Evolutionary conservation across 2,888 invertebrate species (phyloP), one percentile per base, ranked within the genome.

Genomic region (Girardia tigrina): DNA sequence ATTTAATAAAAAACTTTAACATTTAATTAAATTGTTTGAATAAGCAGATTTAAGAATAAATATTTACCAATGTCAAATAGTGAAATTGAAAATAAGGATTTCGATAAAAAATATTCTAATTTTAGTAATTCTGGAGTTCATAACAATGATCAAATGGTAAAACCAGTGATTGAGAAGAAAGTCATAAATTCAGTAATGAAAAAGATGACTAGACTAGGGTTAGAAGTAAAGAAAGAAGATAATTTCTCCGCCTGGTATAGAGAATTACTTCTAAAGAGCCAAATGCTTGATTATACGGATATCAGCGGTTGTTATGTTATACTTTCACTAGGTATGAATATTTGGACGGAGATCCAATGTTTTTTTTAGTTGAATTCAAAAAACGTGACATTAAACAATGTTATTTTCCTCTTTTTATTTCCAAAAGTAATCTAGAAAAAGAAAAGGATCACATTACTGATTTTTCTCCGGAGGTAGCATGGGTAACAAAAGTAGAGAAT

Each of bases 261-360:
- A 16, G 77, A 87, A 86, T 88, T 90, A 6, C 88, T 90, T 77
- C 91, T 90, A 0, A 92, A 92, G 84, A 89, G 94, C 70, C 97
- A 99, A 85, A 88, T 99, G 88, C 97, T 99, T 75, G 97, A 98
- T 83, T 99, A 99, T 86, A 98, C 98, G 83, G 95, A 98, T 85
- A 94, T 98, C 1, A 94, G 94, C 74, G 98, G 98, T 0, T 99
- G 98, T 85, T 99, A 99, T 85, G 93, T 99, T 80, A 88, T 98
- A 74, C 89, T 97, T 26, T 97, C 94, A 12, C 97, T 97, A 95
- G 90, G 95, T 14, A 98, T 89, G 85, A 88, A 90, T 76, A 91
- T 99, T 80, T 99, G 98, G 98, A 94, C 97, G 82, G 82, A 85
- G 0, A 93, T 99, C 77, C 89, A 89, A 80, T 88, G 88, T 75